Conservation (phyloP, 2,888 invertebrate species). For the Eurois occulta region DNA sequence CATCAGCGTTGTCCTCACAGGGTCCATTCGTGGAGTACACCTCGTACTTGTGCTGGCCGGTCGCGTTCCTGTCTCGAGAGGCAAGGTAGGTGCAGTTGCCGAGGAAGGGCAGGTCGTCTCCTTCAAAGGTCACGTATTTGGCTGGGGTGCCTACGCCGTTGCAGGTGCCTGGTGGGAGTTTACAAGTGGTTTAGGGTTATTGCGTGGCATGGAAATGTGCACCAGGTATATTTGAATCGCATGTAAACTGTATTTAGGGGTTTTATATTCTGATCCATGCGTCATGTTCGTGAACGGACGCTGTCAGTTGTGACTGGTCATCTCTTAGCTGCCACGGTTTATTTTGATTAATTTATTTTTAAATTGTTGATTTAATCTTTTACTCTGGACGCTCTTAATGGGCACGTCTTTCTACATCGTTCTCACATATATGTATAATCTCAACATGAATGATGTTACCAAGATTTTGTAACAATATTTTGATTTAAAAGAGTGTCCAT, state of each 20-base stretch:
- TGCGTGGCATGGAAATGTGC: not conserved
- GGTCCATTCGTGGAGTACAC: slow-evolving; percentile 93
- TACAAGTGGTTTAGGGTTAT: not conserved
- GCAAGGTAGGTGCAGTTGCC: slow-evolving; percentile 96
- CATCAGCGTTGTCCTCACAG: slow-evolving; percentile 89
- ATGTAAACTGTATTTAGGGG: not conserved
- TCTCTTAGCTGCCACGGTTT: too few relatives aligned
- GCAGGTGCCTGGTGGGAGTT: slow-evolving; percentile 88
- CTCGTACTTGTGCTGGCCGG: slow-evolving; percentile 90
- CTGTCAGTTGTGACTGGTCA: too few relatives aligned
- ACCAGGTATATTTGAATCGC: not conserved
- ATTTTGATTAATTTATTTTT: too few relatives aligned
- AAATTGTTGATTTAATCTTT: too few relatives aligned
- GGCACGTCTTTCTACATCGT: too few relatives aligned
- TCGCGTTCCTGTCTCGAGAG: slow-evolving; percentile 91
- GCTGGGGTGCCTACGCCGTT: slow-evolving; percentile 94
- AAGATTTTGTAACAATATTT: too few relatives aligned
- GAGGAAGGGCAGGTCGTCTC: slow-evolving; percentile 94
- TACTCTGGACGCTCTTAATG: too few relatives aligned
- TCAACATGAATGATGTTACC: too few relatives aligned
- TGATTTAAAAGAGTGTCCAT: too few relatives aligned
- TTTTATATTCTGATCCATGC: too few relatives aligned
- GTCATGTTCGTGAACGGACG: too few relatives aligned
- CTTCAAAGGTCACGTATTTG: slow-evolving; percentile 96
- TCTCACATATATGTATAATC: too few relatives aligned